A percentile compares a stretch with the other conserved stretches of the same genome.
phyloP scores from a whole-genome alignment of 2,113 vertebrate genomes.

The Paradisaea rubra region DNA sequence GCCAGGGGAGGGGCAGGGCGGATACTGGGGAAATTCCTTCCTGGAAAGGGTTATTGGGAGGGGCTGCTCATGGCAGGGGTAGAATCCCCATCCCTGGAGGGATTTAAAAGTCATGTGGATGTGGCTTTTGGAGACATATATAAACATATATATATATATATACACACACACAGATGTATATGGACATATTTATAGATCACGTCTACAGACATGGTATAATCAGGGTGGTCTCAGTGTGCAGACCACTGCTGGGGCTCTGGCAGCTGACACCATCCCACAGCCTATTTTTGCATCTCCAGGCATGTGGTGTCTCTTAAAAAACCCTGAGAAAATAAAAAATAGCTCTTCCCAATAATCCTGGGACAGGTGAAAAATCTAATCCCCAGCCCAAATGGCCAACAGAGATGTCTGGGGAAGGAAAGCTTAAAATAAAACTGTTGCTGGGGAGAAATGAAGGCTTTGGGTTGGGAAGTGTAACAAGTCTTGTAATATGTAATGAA shows the following conservation, averaged over 20 bases:
- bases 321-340: neutral
- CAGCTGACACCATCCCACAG: neutral
- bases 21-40: neutral
- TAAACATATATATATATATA: neutral
- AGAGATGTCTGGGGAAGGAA: neutral
- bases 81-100: neutral
- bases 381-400: neutral
- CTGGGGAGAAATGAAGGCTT: conserved; percentile 6
- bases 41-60: neutral
- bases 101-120: neutral
- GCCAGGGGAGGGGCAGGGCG: neutral
- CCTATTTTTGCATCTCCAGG: neutral
- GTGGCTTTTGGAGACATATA: neutral
- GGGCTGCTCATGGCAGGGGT: neutral
- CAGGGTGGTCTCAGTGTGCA: neutral
- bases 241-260: neutral
- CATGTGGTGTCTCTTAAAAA: neutral
- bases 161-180: rapidly evolving
- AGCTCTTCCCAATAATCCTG: neutral
- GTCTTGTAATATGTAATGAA: conserved; percentile 38
- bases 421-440: conserved; percentile 43
- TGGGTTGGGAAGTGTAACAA: neutral
- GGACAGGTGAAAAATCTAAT: conserved; percentile 16
- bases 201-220: rapidly evolving
- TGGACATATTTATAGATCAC: neutral